Conservation (phyloP, 2,797 vertebrate species). For the Chromobotia macracanthus region DNA sequence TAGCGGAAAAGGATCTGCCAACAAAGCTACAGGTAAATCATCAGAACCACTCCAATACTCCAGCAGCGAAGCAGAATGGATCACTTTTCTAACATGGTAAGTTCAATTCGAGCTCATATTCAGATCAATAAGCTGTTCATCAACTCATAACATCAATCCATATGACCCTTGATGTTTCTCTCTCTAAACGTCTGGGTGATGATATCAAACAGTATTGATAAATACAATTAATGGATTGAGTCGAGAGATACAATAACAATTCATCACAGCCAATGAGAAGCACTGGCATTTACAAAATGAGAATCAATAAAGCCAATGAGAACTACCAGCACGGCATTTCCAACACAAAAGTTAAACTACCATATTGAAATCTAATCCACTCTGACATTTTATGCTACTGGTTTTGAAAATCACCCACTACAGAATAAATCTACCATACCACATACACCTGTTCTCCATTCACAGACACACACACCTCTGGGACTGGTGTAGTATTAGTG, state of each 20-base stretch:
- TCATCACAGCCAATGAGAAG: constrained; percentile 64
- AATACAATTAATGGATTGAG: constrained; percentile 51
- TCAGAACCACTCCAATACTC: not conserved
- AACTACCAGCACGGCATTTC: constrained; percentile 66
- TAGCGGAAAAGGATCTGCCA: not conserved
- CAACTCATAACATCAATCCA: constrained; percentile 68
- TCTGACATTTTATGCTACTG: constrained; percentile 33
- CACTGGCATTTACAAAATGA: constrained; percentile 72
- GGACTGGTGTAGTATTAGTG: not conserved
- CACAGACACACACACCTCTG: constrained; percentile 12
- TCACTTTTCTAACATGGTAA: not conserved
- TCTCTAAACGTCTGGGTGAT: constrained; percentile 43
- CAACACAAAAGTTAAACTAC: constrained; percentile 66
- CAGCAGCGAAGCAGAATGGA: not conserved
- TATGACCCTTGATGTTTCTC: constrained; percentile 61
- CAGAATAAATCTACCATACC: constrained; percentile 1
- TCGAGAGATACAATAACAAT: constrained; percentile 62
- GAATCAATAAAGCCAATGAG: constrained; percentile 75
- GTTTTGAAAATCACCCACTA: constrained; percentile 26
- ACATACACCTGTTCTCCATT: constrained; percentile 1
- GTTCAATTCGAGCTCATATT: constrained; percentile 29
- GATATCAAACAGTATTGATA: constrained; percentile 73
- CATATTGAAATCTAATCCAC: constrained; percentile 64
- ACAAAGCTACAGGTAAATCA: constrained; percentile 8
- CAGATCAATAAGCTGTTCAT: constrained; percentile 53